A percentile compares a stretch with the other conserved stretches of the same genome.
phyloP scores from a whole-genome alignment of 2,797 vertebrate genomes.

The Echeneis naucrates region DNA sequence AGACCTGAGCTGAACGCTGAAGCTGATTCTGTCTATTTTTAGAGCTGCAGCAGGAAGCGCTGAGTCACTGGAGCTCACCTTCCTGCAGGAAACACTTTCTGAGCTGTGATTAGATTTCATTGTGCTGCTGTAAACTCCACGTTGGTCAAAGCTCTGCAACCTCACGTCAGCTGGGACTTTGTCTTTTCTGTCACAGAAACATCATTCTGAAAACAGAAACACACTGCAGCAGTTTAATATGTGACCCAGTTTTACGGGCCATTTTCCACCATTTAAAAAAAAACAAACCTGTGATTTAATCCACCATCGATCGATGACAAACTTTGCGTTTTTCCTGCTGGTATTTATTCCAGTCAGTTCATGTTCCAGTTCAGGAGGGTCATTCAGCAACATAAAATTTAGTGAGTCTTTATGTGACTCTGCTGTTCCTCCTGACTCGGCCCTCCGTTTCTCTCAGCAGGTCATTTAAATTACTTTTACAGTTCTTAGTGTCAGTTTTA shows the following conservation, averaged over 20 bases:
- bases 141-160: not conserved
- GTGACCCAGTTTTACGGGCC: too few species aligned
- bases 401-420: not conserved
- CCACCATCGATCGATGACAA: too few species aligned
- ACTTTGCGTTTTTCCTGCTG: too few species aligned
- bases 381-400: not conserved
- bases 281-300: too few species aligned
- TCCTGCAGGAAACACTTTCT: constrained; percentile 10
- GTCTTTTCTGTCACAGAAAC: too few species aligned
- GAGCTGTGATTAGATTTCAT: constrained; percentile 6
- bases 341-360: too few species aligned
- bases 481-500: not conserved
- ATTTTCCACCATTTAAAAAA: too few species aligned
- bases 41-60: constrained; percentile 4
- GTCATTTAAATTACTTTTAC: constrained; percentile 1
- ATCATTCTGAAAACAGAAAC: too few species aligned
- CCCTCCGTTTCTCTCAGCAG: constrained; percentile 7
- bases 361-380: not conserved
- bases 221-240: too few species aligned
- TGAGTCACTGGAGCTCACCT: not conserved
- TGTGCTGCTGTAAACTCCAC: too few species aligned
- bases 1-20: not conserved
- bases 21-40: not conserved
- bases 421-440: constrained; percentile 5
- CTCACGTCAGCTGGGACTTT: not conserved